Conservation (phyloP, 2,888 invertebrate genomes). For the Perdita meconis region DNA sequence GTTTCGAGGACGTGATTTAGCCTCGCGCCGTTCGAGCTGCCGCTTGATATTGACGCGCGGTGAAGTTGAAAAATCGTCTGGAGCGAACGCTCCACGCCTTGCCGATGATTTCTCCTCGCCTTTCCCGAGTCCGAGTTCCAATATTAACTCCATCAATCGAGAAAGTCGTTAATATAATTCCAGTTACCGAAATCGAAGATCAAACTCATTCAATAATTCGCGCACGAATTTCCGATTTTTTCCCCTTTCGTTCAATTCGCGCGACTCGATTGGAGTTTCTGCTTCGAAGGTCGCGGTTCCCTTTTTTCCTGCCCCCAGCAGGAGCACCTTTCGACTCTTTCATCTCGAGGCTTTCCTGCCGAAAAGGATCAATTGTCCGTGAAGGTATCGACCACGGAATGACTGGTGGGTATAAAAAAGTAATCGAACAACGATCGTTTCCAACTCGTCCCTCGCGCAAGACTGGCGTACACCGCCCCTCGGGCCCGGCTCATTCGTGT, state of each 20-base stretch:
- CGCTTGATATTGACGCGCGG: not conserved
- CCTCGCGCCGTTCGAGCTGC: conserved; percentile 45
- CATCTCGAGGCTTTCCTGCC: not conserved
- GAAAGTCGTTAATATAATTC: no score
- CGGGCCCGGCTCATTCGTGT: conserved; percentile 30
- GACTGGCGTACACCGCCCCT: conserved; percentile 29
- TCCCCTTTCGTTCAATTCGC: conserved; percentile 1
- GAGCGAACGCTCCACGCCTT: not conserved
- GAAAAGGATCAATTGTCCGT: conserved; percentile 26
- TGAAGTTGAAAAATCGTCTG: conserved; percentile 24
- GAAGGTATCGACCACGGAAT: not conserved
- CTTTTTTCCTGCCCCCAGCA: not conserved
- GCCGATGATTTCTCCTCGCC: not conserved
- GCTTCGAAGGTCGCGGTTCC: not conserved
- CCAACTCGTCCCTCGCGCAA: conserved; percentile 20
- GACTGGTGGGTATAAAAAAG: conserved; percentile 27
- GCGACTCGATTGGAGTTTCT: not conserved
- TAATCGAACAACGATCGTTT: conserved; percentile 55
- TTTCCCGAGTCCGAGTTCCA: no score
- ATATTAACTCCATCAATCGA: no score
- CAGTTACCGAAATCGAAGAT: no score
- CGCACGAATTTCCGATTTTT: no score
- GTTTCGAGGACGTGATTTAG: conserved; percentile 56
- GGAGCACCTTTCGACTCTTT: conserved; percentile 2
- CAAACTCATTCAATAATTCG: no score